A percentile compares a stretch with the other conserved stretches of the same genome.
phyloP scores from a whole-genome alignment of 2,888 invertebrate species.

The Anarsia innoxiella region DNA sequence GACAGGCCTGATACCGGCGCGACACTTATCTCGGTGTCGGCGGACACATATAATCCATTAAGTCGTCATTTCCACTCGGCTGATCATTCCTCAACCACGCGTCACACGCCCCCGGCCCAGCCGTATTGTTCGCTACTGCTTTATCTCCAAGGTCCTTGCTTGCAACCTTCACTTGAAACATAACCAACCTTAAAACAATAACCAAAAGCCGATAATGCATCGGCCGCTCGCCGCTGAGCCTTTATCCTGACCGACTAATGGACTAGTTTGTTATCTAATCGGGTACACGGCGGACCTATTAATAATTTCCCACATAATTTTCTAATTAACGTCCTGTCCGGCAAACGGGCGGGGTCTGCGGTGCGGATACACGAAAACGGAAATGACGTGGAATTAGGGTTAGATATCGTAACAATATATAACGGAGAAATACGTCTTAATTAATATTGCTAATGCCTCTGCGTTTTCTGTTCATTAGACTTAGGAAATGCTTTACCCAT shows the following conservation, averaged over 20 bases:
- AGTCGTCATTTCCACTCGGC: constrained; percentile 73
- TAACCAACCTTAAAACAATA: constrained; percentile 49
- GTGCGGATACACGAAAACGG: constrained; percentile 50
- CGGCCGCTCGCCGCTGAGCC: constrained; percentile 25
- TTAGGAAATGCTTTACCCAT: no score
- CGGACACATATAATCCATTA: constrained; percentile 74
- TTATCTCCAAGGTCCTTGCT: constrained; percentile 56
- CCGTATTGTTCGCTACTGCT: constrained; percentile 69
- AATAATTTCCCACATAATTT: constrained; percentile 72
- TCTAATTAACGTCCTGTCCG: constrained; percentile 68
- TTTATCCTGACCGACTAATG: constrained; percentile 62
- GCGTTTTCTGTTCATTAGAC: no score
- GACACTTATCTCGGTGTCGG: constrained; percentile 73
- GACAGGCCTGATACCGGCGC: constrained; percentile 58
- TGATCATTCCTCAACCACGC: constrained; percentile 73
- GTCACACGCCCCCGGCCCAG: constrained; percentile 59
- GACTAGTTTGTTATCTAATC: constrained; percentile 75
- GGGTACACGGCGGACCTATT: constrained; percentile 66
- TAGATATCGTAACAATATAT: constrained; percentile 16
- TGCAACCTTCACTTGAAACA: constrained; percentile 31
- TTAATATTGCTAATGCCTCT: no score
- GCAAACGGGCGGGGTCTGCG: constrained; percentile 38
- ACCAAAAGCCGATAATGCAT: constrained; percentile 32
- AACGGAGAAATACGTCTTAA: constrained; percentile 1
- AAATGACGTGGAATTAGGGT: constrained; percentile 50